Conservation (phyloP, 2,888 invertebrate species). For the Megalurothrips usitatus region DNA sequence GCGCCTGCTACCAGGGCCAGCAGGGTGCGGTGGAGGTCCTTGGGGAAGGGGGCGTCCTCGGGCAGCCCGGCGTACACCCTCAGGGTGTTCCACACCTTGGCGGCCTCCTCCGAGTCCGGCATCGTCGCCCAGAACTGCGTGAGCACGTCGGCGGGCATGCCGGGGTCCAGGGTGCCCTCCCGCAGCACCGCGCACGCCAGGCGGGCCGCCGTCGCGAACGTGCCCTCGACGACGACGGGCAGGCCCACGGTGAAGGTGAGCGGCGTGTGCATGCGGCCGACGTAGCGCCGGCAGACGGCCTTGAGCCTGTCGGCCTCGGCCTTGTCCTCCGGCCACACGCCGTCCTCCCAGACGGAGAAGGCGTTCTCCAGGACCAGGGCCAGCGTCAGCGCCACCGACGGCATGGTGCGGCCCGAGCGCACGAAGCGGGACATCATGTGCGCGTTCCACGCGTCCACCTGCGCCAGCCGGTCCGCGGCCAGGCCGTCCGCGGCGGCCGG, state of each 20-base stretch:
- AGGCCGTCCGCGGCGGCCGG: not conserved
- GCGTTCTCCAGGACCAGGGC: not conserved
- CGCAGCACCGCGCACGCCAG: constrained; percentile 4
- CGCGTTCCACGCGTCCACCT: not conserved
- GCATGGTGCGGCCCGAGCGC: not conserved
- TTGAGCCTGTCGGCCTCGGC: not conserved
- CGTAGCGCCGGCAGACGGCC: not conserved
- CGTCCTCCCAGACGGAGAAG: not conserved
- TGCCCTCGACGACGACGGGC: constrained; percentile 16
- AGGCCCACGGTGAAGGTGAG: constrained; percentile 20
- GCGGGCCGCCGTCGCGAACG: not conserved
- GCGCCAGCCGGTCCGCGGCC: not conserved
- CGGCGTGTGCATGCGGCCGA: constrained; percentile 5
- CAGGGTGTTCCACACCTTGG: not conserved
- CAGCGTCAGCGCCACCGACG: constrained; percentile 6
- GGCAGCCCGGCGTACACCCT: not conserved
- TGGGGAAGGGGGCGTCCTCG: not conserved
- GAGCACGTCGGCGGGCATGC: not conserved
- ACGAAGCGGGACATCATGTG: constrained; percentile 19
- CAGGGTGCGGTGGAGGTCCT: not conserved
- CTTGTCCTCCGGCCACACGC: not conserved
- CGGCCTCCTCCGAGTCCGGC: not conserved
- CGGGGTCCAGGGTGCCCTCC: not conserved
- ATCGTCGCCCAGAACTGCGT: constrained; percentile 5
- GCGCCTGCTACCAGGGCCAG: not conserved